Evolutionary conservation across 2,113 vertebrate species (phyloP).

Genomic region (Myodes glareolus): DNA sequence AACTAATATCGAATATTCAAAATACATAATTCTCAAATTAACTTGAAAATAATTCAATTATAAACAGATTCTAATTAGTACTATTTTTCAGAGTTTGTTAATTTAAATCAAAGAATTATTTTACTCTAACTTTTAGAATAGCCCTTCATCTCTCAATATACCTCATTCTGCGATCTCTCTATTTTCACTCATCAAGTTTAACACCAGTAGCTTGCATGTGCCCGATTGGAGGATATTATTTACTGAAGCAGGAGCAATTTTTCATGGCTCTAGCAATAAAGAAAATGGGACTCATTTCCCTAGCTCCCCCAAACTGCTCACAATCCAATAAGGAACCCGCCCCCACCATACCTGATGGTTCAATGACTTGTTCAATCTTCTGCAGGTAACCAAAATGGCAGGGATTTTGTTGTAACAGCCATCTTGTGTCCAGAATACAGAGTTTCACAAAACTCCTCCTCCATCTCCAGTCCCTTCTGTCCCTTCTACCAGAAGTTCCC

Average conservation of each 20-base stretch:
- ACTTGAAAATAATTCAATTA: neutral
- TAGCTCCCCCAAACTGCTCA: neutral
- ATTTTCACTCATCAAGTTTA: neutral
- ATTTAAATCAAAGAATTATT: neutral
- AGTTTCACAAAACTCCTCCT: neutral
- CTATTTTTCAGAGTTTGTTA: neutral
- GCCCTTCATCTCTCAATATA: neutral
- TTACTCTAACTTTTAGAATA: neutral
- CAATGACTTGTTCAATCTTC: neutral
- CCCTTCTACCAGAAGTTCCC: fast-evolving
- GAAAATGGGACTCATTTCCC: neutral
- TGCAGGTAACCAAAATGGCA: neutral
- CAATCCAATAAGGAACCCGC: neutral
- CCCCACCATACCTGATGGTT: neutral
- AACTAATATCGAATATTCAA: no score
- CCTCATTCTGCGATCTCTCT: no score
- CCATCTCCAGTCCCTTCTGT: neutral
- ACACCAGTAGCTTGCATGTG: neutral
- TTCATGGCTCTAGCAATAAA: neutral
- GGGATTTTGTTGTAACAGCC: neutral
- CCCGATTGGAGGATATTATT: neutral
- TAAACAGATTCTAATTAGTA: neutral
- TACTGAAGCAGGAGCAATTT: neutral
- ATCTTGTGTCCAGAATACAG: neutral
- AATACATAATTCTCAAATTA: neutral